These are phyloP conservation scores for Apis florea DNA, from an alignment of 1,140 invertebrate species.

Conservation along the genomic window DNA sequence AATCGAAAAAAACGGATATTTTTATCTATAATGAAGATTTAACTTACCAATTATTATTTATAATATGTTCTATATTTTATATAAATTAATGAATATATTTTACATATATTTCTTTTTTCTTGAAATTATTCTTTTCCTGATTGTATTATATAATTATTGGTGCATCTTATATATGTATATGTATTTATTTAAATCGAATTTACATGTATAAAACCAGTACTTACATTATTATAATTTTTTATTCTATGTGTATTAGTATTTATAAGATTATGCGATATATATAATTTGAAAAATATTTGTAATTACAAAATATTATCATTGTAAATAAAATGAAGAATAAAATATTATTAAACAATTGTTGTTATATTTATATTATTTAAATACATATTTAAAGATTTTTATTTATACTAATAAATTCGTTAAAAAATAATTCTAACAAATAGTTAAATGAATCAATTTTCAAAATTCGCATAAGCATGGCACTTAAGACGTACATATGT, in stretches of 20 bases:
- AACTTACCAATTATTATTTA: no score
- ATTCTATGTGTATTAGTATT: not conserved
- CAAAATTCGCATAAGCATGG: not conserved
- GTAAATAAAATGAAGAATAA: not conserved
- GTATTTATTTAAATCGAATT: not conserved
- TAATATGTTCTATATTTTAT: no score
- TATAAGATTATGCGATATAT: not conserved
- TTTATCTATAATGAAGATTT: no score
- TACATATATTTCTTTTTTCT: no score
- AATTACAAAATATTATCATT: not conserved
- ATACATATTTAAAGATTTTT: constrained; percentile 7
- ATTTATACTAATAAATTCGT: not conserved
- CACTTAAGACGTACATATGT: constrained; percentile 15
- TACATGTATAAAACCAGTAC: not conserved
- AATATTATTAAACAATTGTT: not conserved
- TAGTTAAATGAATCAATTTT: not conserved
- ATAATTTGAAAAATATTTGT: not conserved
- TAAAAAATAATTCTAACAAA: constrained; percentile 10
- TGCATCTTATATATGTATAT: not conserved
- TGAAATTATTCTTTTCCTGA: no score
- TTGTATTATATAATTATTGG: not conserved
- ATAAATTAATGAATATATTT: no score
- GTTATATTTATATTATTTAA: constrained; percentile 10
- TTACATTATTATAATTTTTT: not conserved
- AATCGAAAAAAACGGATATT: no score